Percentiles rank a stretch among this genome's conserved stretches.
These are phyloP conservation scores for Rana temporaria DNA, from an alignment of 2,113 vertebrate species.

Conservation along the genomic window DNA sequence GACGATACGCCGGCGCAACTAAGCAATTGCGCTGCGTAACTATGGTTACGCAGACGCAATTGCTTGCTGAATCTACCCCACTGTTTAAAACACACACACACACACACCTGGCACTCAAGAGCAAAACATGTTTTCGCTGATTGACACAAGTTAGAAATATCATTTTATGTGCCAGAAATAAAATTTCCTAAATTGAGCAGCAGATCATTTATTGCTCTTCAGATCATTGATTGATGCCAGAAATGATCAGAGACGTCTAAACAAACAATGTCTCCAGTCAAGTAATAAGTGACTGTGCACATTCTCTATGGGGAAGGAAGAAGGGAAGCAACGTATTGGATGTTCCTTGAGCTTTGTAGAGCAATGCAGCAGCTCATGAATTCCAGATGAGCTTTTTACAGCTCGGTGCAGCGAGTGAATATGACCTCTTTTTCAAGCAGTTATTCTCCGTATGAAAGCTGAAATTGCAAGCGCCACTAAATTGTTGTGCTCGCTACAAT, in stretches of 20 bases:
- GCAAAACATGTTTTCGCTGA: too few relatives aligned
- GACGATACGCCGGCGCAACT: too few relatives aligned
- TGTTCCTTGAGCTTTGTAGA: slow-evolving; percentile 30
- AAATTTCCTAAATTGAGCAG: too few relatives aligned
- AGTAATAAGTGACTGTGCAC: slow-evolving; percentile 27
- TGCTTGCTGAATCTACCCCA: too few relatives aligned
- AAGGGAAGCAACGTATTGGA: slow-evolving; percentile 2
- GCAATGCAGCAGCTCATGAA: slow-evolving; percentile 51
- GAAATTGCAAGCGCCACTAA: slow-evolving; percentile 47
- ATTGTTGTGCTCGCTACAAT: slow-evolving; percentile 32
- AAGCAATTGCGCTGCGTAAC: too few relatives aligned
- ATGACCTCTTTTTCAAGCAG: slow-evolving; percentile 52
- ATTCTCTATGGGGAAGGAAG: slow-evolving; percentile 21
- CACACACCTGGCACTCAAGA: too few relatives aligned
- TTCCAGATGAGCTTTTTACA: slow-evolving; percentile 48
- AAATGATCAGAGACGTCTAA: background rate
- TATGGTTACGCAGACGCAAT: too few relatives aligned
- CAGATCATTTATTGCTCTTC: too few relatives aligned
- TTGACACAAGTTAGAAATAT: too few relatives aligned
- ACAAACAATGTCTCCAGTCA: background rate
- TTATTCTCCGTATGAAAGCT: slow-evolving; percentile 48
- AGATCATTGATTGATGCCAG: too few relatives aligned
- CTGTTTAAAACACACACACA: too few relatives aligned
- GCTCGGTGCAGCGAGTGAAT: slow-evolving; percentile 37
- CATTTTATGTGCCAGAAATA: too few relatives aligned